A percentile compares a stretch with the other conserved stretches of the same genome.
Evolutionary conservation across 2,888 invertebrate species (phyloP).

Genomic region (Leptopilina drosophilae): DNA sequence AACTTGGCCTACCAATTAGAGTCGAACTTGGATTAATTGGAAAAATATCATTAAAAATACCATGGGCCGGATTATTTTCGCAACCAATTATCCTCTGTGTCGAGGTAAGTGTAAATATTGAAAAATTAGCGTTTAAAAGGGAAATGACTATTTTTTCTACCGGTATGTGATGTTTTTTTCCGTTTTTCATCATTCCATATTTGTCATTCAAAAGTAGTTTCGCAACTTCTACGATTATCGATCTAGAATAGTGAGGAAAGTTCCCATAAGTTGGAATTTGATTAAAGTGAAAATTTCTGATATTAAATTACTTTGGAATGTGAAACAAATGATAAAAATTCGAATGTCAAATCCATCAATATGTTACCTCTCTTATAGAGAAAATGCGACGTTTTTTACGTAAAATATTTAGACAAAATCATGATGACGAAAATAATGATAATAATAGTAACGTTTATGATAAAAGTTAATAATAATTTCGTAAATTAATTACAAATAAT

Average conservation of each 20-base stretch:
- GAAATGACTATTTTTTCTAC: background rate
- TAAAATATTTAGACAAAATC: background rate
- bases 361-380: too few species aligned
- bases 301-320: too few species aligned
- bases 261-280: too few species aligned
- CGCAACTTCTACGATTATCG: background rate
- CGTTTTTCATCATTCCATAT: background rate
- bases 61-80: slow-evolving; percentile 87
- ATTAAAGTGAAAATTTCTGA: too few species aligned
- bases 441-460: background rate
- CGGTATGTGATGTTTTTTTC: background rate
- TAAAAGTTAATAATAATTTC: background rate
- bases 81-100: slow-evolving; percentile 86
- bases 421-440: background rate
- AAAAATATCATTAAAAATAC: slow-evolving; percentile 85
- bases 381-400: background rate
- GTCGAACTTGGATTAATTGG: slow-evolving; percentile 90
- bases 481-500: too few species aligned
- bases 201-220: background rate
- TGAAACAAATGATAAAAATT: too few species aligned
- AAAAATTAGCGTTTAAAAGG: too few species aligned
- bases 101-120: slow-evolving; percentile 76
- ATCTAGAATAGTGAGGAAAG: too few species aligned
- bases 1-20: slow-evolving; percentile 88
- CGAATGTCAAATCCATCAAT: too few species aligned